phyloP scores from a whole-genome alignment of 2,113 vertebrate genomes.

The Gobio gobio region DNA sequence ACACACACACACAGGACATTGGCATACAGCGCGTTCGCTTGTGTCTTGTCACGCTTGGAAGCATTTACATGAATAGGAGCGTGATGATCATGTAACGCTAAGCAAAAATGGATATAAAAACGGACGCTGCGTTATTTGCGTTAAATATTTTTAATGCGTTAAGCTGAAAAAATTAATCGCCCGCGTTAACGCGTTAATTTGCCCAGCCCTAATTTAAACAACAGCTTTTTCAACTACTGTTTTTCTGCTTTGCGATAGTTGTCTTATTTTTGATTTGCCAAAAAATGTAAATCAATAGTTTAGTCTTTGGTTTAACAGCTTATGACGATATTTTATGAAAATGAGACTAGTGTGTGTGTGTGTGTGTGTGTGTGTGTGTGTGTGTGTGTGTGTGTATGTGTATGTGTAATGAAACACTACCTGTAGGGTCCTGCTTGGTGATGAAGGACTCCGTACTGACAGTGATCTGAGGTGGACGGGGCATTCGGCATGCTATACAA shows the following conservation, averaged over 20 bases:
- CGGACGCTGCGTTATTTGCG: too few relatives aligned
- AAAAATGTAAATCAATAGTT: background rate
- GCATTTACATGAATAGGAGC: too few relatives aligned
- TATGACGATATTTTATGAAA: background rate
- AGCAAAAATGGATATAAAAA: too few relatives aligned
- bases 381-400: background rate
- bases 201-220: too few relatives aligned
- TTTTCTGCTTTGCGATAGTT: background rate
- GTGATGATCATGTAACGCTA: too few relatives aligned
- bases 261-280: background rate
- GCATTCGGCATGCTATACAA: constrained; percentile 89
- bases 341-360: background rate
- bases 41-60: too few relatives aligned
- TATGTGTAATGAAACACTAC: constrained; percentile 65
- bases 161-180: too few relatives aligned
- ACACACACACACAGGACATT: too few relatives aligned
- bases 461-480: constrained; percentile 77
- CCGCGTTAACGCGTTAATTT: too few relatives aligned
- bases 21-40: too few relatives aligned
- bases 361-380: background rate
- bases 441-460: constrained; percentile 88
- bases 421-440: constrained; percentile 96
- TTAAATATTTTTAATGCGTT: too few relatives aligned
- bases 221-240: background rate
- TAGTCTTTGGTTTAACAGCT: background rate